These are phyloP conservation scores for Trichechus manatus DNA, from an alignment of 2,113 vertebrate genomes.

Conservation along the genomic window DNA sequence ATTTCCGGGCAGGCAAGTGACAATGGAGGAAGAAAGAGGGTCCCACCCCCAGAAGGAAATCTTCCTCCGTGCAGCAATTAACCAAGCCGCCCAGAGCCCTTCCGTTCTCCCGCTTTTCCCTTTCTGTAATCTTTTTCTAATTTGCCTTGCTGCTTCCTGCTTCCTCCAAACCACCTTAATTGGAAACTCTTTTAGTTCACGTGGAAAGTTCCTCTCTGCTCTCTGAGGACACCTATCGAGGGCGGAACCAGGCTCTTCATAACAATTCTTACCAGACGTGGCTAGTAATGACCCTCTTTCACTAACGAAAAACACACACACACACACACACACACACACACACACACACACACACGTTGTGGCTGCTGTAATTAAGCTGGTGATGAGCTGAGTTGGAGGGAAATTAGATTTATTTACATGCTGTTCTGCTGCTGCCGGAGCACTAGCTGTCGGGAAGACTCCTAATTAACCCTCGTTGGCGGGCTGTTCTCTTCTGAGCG, in stretches of 20 bases:
- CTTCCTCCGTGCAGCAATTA: slow-evolving; percentile 76
- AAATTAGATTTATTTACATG: slow-evolving; percentile 97
- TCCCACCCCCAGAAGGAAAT: background rate
- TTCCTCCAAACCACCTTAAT: slow-evolving; percentile 84
- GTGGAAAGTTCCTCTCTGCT: slow-evolving; percentile 77
- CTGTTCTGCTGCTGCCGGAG: slow-evolving; percentile 92
- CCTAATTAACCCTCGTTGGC: slow-evolving; percentile 96
- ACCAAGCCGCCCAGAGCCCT: slow-evolving; percentile 66
- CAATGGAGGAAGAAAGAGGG: slow-evolving; percentile 8
- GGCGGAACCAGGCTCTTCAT: slow-evolving; percentile 80
- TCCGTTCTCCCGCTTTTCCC: background rate
- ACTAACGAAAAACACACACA: slow-evolving; percentile 87
- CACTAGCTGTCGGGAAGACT: slow-evolving; percentile 89
- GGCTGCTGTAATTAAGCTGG: slow-evolving; percentile 90
- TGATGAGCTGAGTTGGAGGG: slow-evolving; percentile 88
- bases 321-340: slow-evolving; percentile 67
- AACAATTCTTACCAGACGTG: slow-evolving; percentile 80
- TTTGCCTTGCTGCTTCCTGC: slow-evolving; percentile 75
- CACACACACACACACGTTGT: slow-evolving; percentile 75
- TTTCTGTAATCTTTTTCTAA: slow-evolving; percentile 70
- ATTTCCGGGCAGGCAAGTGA: slow-evolving; percentile 27
- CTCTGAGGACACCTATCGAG: slow-evolving; percentile 84
- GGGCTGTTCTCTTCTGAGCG: slow-evolving; percentile 84
- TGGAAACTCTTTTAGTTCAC: slow-evolving; percentile 83
- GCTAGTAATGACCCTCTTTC: slow-evolving; percentile 85